Conservation (phyloP, 1,140 invertebrate species). For the Diachasmimorpha longicaudata region DNA sequence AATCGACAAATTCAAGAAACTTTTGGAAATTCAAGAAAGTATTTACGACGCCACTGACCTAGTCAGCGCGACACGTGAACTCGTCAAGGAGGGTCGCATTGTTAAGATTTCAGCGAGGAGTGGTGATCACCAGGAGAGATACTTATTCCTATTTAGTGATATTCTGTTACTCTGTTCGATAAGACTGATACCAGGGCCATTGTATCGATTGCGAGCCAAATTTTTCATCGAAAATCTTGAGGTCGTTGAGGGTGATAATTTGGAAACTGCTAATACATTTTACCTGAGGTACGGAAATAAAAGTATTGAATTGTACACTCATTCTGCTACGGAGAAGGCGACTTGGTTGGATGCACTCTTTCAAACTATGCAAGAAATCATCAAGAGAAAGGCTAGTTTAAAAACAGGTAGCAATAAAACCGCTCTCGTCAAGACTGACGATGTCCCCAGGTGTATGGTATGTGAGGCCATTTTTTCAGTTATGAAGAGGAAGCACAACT, state of each 20-base stretch:
- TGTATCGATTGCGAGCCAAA: slow-evolving; percentile 61
- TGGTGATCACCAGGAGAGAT: slow-evolving; percentile 70
- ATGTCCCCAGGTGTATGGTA: slow-evolving; percentile 77
- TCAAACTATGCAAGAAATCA: slow-evolving; percentile 70
- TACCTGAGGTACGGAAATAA: slow-evolving; percentile 68
- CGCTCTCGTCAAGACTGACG: slow-evolving; percentile 72
- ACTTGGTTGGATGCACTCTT: slow-evolving; percentile 72
- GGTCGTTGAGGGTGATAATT: slow-evolving; percentile 71
- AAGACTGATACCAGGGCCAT: slow-evolving; percentile 66
- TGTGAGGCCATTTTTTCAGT: slow-evolving; percentile 76
- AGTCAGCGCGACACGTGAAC: slow-evolving; percentile 72
- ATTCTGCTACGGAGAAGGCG: slow-evolving; percentile 65
- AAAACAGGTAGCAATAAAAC: slow-evolving; percentile 59
- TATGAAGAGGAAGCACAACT: slow-evolving; percentile 77
- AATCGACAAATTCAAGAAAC: slow-evolving; percentile 60
- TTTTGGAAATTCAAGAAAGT: slow-evolving; percentile 61
- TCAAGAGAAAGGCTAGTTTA: slow-evolving; percentile 65
- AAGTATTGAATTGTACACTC: slow-evolving; percentile 55
- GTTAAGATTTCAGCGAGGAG: slow-evolving; percentile 72
- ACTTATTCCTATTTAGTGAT: slow-evolving; percentile 78
- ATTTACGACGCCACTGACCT: slow-evolving; percentile 69
- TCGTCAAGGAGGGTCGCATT: slow-evolving; percentile 75
- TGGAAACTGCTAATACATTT: slow-evolving; percentile 70
- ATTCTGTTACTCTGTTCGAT: slow-evolving; percentile 68
- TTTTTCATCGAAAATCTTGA: slow-evolving; percentile 69